phyloP scores from a whole-genome alignment of 2,888 invertebrate species.

The Orthosia gothica region DNA sequence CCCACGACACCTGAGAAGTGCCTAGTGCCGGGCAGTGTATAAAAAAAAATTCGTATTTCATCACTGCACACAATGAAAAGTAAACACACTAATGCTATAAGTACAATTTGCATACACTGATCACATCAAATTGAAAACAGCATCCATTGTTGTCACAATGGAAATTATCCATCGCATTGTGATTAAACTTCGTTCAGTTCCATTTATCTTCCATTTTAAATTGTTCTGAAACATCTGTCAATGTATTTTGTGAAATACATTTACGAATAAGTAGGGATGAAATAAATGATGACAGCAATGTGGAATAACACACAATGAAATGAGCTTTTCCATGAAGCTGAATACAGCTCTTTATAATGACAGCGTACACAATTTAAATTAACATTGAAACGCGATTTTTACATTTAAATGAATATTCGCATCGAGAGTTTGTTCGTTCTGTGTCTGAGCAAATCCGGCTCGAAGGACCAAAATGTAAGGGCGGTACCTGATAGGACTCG shows the following conservation, averaged over 20 bases:
- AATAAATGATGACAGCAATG: not conserved
- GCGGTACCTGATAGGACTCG: no score
- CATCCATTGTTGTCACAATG: constrained; percentile 18
- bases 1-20: no score
- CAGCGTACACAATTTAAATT: no score
- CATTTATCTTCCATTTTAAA: constrained; percentile 30
- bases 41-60: no score
- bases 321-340: no score
- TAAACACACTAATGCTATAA: not conserved
- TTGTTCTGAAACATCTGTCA: not conserved
- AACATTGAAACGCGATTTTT: no score
- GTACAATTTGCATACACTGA: not conserved
- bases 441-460: no score
- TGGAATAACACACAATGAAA: not conserved
- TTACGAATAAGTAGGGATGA: not conserved
- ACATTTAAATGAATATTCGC: no score
- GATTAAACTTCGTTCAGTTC: not conserved
- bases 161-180: not conserved
- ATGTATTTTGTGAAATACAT: not conserved
- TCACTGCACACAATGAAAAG: not conserved
- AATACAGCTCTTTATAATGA: no score
- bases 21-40: no score
- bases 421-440: no score
- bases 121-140: constrained; percentile 3
- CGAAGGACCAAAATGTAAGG: no score